Evolutionary conservation across 2,797 vertebrate species (phyloP).

Genomic region (Enteromius treurensis): DNA sequence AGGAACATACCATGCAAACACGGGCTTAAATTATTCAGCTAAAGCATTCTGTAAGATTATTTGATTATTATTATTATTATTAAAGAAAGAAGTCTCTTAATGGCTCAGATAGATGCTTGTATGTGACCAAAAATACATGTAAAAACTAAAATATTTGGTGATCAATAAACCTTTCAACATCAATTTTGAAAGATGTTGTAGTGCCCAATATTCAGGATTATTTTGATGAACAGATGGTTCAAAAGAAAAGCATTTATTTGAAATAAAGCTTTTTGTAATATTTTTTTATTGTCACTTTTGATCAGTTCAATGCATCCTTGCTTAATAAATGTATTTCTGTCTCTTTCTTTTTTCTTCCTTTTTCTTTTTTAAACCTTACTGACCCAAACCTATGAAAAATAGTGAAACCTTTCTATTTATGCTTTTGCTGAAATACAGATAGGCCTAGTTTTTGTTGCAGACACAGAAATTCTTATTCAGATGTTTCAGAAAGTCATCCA

Average conservation of each 20-base stretch:
- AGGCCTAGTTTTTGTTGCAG: neutral
- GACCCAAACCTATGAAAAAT: neutral
- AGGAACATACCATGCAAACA: neutral
- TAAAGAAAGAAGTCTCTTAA: neutral
- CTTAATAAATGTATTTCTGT: too few species aligned
- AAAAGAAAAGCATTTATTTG: neutral
- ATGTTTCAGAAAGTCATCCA: neutral
- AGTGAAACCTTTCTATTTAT: neutral
- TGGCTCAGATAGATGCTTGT: neutral
- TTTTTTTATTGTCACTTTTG: neutral
- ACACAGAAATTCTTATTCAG: neutral
- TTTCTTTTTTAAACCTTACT: too few species aligned
- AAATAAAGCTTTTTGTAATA: neutral
- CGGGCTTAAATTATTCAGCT: neutral
- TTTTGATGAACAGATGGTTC: neutral
- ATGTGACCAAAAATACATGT: neutral
- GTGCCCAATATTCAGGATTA: neutral
- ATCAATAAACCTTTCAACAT: neutral
- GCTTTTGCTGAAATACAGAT: neutral
- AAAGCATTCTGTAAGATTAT: neutral
- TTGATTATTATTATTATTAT: too few species aligned
- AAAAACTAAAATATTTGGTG: neutral
- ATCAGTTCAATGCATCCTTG: too few species aligned
- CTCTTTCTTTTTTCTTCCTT: too few species aligned
- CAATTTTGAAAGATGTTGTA: neutral